A percentile compares a stretch with the other conserved stretches of the same genome.
These are phyloP conservation scores for Caenorhabditis zanzibari DNA, from an alignment of 2,888 invertebrate species.

Conservation along the genomic window DNA sequence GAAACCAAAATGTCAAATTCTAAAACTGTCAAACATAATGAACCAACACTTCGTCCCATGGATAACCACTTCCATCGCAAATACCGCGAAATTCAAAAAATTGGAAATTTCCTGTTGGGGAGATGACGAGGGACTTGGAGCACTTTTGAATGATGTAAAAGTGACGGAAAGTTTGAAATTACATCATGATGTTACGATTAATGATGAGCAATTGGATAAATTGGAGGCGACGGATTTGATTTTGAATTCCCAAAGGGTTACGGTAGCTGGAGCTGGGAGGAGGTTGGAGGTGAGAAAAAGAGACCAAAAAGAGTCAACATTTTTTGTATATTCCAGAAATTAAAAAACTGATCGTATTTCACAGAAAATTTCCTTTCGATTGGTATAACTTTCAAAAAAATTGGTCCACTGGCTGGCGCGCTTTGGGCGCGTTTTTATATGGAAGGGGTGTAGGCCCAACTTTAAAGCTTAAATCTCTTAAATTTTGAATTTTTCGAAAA, in stretches of 20 bases:
- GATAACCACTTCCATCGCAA: neutral
- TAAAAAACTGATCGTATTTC: too few relatives aligned
- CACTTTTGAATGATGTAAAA: neutral
- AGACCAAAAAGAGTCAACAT: too few relatives aligned
- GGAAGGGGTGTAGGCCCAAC: too few relatives aligned
- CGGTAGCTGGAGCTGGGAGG: neutral
- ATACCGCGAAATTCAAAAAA: neutral
- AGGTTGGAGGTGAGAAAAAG: neutral
- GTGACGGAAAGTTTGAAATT: neutral
- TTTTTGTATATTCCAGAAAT: too few relatives aligned
- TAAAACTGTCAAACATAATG: neutral
- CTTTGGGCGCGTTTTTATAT: too few relatives aligned
- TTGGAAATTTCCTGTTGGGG: neutral
- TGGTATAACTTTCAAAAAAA: too few relatives aligned
- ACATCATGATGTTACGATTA: neutral
- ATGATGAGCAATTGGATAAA: slow-evolving; percentile 21
- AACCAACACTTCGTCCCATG: neutral
- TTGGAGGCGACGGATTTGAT: slow-evolving; percentile 1
- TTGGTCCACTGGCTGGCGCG: too few relatives aligned
- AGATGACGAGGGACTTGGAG: neutral
- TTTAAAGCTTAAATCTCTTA: too few relatives aligned
- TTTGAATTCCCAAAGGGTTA: neutral
- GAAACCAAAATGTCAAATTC: neutral
- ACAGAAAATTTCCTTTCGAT: too few relatives aligned
- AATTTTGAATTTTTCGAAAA: too few relatives aligned